These are phyloP conservation scores for Apamea crenata DNA, from an alignment of 2,888 invertebrate species.

Conservation along the genomic window DNA sequence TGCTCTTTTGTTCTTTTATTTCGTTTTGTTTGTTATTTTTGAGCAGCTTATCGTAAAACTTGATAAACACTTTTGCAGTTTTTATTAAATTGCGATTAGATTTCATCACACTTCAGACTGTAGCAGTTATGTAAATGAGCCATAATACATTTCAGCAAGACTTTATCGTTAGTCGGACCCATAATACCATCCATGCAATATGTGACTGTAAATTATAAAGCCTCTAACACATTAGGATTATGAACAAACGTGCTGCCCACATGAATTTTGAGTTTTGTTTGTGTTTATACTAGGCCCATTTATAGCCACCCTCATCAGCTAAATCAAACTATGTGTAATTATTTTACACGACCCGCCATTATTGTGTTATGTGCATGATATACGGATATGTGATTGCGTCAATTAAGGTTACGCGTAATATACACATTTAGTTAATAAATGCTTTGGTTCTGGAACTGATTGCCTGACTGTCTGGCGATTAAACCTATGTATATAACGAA, in stretches of 20 bases:
- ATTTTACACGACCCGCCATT: conserved; percentile 57
- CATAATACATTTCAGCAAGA: conserved; percentile 15
- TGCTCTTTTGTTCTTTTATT: background rate
- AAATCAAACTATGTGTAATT: conserved; percentile 66
- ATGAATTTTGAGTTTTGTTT: conserved; percentile 61
- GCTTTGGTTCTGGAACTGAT: conserved; percentile 7
- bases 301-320: conserved; percentile 57
- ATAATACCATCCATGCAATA: conserved; percentile 32
- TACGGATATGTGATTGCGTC: conserved; percentile 51
- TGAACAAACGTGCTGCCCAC: conserved; percentile 50
- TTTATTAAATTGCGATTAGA: background rate
- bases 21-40: background rate
- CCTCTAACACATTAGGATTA: conserved; percentile 60
- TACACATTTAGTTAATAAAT: conserved; percentile 47
- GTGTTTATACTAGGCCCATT: conserved; percentile 42
- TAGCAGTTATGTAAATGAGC: background rate
- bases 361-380: conserved; percentile 62
- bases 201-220: conserved; percentile 37
- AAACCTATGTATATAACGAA: background rate
- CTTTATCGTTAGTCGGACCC: background rate
- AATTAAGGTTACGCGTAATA: conserved; percentile 53
- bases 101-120: background rate
- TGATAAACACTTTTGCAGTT: background rate
- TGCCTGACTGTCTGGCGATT: background rate
- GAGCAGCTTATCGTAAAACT: no score